Evolutionary conservation across 64 coral and sea anemone genomes (phyloP), one percentile per base, ranked within the genome.

Genomic region (Astreopora myriophthalma): DNA sequence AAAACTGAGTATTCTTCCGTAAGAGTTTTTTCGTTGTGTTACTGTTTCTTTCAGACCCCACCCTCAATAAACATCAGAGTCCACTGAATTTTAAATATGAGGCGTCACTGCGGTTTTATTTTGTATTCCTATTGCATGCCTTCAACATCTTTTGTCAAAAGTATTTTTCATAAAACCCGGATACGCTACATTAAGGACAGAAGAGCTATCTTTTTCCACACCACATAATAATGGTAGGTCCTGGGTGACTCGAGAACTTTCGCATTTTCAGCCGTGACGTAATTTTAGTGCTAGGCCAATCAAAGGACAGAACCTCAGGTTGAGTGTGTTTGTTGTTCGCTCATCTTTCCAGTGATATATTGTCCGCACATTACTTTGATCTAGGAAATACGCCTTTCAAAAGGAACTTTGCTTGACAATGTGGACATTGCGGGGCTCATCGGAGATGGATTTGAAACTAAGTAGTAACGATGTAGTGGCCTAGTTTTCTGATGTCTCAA

Each of bases 291-390:
- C 22, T 22, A 11, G 65, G 25, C 89, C 89, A 91, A 91, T 91
- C 76, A 91, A 34, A 91, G 6, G 13, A 26, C 33, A 55, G 61
- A 33, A 80, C 49, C 24, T 2, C 51, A 20, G 66, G 42, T 35
- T 29, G 89, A 66, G 69, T 27, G 46, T 91, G 79, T 91, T 91
- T 91, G 89, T 91, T 91, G 89, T 91, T 82, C 76, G 65, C 6
- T 60, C 20, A 22, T 73, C 37, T 73, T 73, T 73, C 70, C 34
- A 37, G 79, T 65, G 0, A 29, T 34, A 7, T 38, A 34, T 57
- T 83, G 19, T 60, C 31, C 57, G 38, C 33, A 62, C 32, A 23
- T 9, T 9, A 62, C 33, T 34, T 62, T 36, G 17, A 37, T 77
- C 74, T 63, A 13, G 57, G 79, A 83, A 83, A 62, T 73, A 64